Base-by-base conservation (phyloP, 2,113 vertebrate genomes). In the human region DNA sequence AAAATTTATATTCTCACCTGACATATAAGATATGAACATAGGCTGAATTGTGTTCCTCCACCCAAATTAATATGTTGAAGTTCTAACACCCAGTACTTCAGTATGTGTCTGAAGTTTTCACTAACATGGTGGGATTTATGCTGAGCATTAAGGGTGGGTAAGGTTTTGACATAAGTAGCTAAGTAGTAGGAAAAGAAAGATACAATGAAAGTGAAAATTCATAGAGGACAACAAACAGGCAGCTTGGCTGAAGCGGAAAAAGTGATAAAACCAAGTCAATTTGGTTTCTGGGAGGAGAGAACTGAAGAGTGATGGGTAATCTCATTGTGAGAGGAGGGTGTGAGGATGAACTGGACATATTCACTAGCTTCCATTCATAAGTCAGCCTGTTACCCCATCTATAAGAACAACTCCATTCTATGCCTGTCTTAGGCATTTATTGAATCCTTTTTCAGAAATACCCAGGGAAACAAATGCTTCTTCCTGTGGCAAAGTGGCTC, bases 371-470 rank as follows among this genome's bases (percentile, higher is more conserved):
- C 40, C 52, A 70, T 16, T 75, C 75, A 89, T 76, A 93, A 87
- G 40, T 73, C 30, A 64, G 43, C 57, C 75, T 85, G 25, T 86
- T 32, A 10, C 13, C 27, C 11, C 64, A 20, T 9, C n/a, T 89
- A 72, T 27, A 82, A 85, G 50, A 90, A 80, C 50, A 78, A 68
- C 38, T 79, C 45, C 68, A 83, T 32, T 38, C n/a, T 38, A 43
- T 32, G 61, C 3, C 55, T 94, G 50, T 32, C 52, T 20, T 68
- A 55, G 61, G n/a, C 87, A 79, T 68, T 88, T 55, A 78, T 22
- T 83, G 45, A 93, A 61, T 89, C 38, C 48, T 76, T 93, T 72
- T 97, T 81, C 38, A 92, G 64, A 97, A 96, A 92, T 27, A 43
- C 7, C 18, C n/a, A 87, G 64, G 20, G 70, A 75, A 90, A 92